Percentiles rank a stretch among this genome's conserved stretches.
Evolutionary conservation across 23 tunicate species (phyloP).

Genomic region (Clavelina lepadiformis): DNA sequence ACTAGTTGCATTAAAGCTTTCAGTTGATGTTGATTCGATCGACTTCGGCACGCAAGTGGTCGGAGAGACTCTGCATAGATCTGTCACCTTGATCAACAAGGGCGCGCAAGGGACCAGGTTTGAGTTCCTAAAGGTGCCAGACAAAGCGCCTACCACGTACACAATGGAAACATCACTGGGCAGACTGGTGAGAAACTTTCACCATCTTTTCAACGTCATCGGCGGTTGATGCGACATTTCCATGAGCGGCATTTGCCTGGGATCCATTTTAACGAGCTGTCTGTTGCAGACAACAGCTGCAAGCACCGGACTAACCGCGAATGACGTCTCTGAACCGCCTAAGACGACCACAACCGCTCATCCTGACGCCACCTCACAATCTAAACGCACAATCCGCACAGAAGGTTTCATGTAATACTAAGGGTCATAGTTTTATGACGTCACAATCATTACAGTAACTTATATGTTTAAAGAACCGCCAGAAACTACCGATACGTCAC

Average conservation of each 20-base stretch:
- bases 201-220: background rate
- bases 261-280: background rate
- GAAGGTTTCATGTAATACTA: conserved; percentile 1
- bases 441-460: background rate
- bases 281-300: conserved; percentile 73
- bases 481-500: too few relatives aligned
- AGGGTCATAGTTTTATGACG: background rate
- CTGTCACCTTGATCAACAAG: conserved; percentile 62
- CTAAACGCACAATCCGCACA: conserved; percentile 25
- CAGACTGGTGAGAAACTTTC: conserved; percentile 49
- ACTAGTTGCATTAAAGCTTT: conserved; percentile 27
- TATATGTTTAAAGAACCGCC: too few relatives aligned
- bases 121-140: conserved; percentile 83
- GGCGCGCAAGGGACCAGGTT: conserved; percentile 83
- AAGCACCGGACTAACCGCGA: conserved; percentile 35
- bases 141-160: conserved; percentile 59
- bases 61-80: conserved; percentile 72
- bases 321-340: conserved; percentile 45
- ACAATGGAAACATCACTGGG: conserved; percentile 84
- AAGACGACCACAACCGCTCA: conserved; percentile 35
- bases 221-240: too few relatives aligned
- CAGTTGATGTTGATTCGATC: conserved; percentile 55
- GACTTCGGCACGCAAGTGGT: conserved; percentile 85
- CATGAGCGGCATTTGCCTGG: too few relatives aligned
- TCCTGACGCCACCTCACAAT: conserved; percentile 34